Base-by-base conservation (phyloP, 1,140 invertebrate genomes). In the Bradynema listronoti region DNA sequence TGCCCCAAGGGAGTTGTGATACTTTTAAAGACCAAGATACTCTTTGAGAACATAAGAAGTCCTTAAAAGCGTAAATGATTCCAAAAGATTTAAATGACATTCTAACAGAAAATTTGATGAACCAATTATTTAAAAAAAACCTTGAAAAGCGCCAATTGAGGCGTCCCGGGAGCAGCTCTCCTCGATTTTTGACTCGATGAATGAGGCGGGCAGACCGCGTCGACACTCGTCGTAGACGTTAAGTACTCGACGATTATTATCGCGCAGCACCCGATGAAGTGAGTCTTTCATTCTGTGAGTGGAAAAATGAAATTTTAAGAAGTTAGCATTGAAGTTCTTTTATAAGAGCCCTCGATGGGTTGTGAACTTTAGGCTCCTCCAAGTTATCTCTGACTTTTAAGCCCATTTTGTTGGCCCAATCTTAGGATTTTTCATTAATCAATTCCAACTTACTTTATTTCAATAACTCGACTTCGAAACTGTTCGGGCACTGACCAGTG, bases 401-500 rank as follows among this genome's bases (percentile, higher is more conserved):
- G 32, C 22, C 14, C 7, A 25, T n/a, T 19, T 19, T 16, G n/a
- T 11, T 14, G 19, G n/a, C 22, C 11, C 7, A 46, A 9, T 53
- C 4, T 2, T 7, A 19, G 5, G 22, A 33, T 52, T 3, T 6
- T 7, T 25, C 22, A 63, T 4, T 3, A 32, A 30, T 36, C 30
- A 64, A 51, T 24, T 11, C n/a, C 42, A 34, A 47, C 45, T 47
- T 49, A 70, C 68, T 54, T 51, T 30, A 70, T 73, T 39, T 71
- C 69, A 25, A 71, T 46, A n/a, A 50, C 51, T 42, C 69, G 59
- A 29, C 51, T 70, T 45, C 69, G 43, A 50, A 56, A 41, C 14
- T 56, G 58, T 46, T 71, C 71, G 14, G 69, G 69, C 16, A 71
- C 69, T 25, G 69, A 71, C 71, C 71, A 71, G 45, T 71, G 69